A percentile compares a stretch with the other conserved stretches of the same genome.
phyloP scores from a whole-genome alignment of 1,140 invertebrate species.

The Pogonomyrmex californicus region DNA sequence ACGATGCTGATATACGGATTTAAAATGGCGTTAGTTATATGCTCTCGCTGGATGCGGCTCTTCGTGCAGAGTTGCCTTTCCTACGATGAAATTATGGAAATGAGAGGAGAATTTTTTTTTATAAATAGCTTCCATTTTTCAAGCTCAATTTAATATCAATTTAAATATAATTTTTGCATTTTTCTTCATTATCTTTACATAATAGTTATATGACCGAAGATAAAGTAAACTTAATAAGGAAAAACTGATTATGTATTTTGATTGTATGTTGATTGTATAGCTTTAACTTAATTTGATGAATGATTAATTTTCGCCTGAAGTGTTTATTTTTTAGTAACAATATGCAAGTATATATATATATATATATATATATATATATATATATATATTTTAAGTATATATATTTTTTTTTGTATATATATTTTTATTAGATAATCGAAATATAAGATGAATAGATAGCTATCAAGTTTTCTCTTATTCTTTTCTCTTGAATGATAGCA shows the following conservation, averaged over 20 bases:
- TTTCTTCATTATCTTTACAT: neutral
- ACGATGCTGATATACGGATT: constrained; percentile 59
- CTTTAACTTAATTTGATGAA: neutral
- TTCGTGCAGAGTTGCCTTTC: constrained; percentile 7
- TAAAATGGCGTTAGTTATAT: constrained; percentile 52
- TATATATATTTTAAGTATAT: no score
- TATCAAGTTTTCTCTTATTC: constrained; percentile 22
- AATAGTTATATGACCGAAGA: neutral
- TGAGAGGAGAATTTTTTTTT: neutral
- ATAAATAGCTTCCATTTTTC: neutral
- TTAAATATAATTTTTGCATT: neutral
- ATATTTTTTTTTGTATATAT: no score
- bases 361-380: neutral
- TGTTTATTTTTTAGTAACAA: neutral
- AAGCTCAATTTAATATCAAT: neutral
- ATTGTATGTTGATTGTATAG: neutral
- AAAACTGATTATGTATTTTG: neutral
- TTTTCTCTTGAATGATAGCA: constrained; percentile 7
- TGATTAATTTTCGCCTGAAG: neutral
- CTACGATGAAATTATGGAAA: constrained; percentile 40
- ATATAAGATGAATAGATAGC: constrained; percentile 14
- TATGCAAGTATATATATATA: neutral
- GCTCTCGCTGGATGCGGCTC: constrained; percentile 3
- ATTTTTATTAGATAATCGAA: neutral
- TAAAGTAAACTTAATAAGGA: neutral